phyloP scores from a whole-genome alignment of 64 coral and sea anemone species.

The Porites lutea region DNA sequence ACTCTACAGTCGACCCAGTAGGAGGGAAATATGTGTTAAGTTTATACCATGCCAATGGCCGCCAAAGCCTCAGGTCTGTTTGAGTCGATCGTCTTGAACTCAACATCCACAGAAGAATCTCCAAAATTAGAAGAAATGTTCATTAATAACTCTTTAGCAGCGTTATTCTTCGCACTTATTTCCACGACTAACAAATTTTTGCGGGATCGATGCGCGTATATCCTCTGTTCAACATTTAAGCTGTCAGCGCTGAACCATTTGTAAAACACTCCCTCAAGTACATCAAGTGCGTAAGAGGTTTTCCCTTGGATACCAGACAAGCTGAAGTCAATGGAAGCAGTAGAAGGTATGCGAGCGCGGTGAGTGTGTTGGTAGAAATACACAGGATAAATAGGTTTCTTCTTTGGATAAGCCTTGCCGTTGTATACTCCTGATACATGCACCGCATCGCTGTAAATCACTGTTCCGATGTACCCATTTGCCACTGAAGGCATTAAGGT shows the following conservation, averaged over 20 bases:
- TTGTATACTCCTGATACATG: slow-evolving; percentile 71
- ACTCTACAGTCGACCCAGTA: too few relatives aligned
- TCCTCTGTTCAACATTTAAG: slow-evolving; percentile 59
- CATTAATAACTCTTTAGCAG: slow-evolving; percentile 16
- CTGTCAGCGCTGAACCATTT: slow-evolving; percentile 45
- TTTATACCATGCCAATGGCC: slow-evolving; percentile 45
- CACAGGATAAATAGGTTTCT: slow-evolving; percentile 53
- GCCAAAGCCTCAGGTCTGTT: slow-evolving; percentile 37
- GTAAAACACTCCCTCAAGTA: slow-evolving; percentile 59
- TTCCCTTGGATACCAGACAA: slow-evolving; percentile 47
- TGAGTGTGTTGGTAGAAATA: slow-evolving; percentile 67
- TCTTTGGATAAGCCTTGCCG: slow-evolving; percentile 62
- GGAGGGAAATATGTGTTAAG: too few relatives aligned
- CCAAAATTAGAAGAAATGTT: slow-evolving; percentile 20
- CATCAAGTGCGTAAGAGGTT: slow-evolving; percentile 60
- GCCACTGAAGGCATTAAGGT: slow-evolving; percentile 71
- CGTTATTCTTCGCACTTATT: slow-evolving; percentile 41
- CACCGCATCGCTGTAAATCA: slow-evolving; percentile 64
- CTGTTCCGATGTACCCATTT: slow-evolving; percentile 74
- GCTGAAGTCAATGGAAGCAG: slow-evolving; percentile 39
- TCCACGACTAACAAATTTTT: slow-evolving; percentile 64
- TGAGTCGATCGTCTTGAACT: slow-evolving; percentile 38
- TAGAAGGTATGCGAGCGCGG: slow-evolving; percentile 58
- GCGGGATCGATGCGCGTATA: slow-evolving; percentile 67
- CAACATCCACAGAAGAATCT: slow-evolving; percentile 47